phyloP scores from a whole-genome alignment of 2,797 vertebrate species.

The Anguilla pacifica region DNA sequence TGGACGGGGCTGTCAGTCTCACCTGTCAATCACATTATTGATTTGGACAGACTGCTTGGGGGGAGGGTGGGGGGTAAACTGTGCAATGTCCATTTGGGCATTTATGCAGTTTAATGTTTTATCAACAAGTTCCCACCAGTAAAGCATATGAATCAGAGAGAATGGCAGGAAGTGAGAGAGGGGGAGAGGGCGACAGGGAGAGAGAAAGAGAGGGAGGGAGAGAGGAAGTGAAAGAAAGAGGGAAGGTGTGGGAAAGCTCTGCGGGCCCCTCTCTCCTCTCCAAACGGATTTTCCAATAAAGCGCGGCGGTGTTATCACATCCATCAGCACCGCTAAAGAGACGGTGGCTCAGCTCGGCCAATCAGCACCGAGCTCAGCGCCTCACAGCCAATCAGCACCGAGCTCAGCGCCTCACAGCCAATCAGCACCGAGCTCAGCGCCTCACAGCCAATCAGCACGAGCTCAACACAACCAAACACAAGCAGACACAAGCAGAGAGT shows the following conservation, averaged over 20 bases:
- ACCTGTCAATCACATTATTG: neutral
- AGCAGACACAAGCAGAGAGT: too few species aligned
- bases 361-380: neutral
- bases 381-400: constrained; percentile 2
- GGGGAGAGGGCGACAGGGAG: constrained; percentile 36
- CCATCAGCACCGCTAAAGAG: constrained; percentile 18
- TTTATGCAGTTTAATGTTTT: too few species aligned
- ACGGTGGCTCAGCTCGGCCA: neutral
- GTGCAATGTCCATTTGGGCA: too few species aligned
- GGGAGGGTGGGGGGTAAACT: neutral
- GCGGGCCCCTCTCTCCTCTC: neutral
- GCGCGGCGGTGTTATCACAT: constrained; percentile 9
- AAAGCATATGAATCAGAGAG: neutral
- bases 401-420: neutral
- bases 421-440: too few species aligned
- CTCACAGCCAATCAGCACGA: too few species aligned
- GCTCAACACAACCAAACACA: too few species aligned
- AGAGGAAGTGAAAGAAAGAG: neutral
- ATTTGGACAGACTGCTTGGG: neutral
- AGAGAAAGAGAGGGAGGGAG: constrained; percentile 3
- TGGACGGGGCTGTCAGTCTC: neutral
- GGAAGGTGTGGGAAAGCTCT: neutral
- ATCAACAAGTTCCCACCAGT: too few species aligned
- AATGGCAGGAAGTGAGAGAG: neutral
- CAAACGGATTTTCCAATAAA: constrained; percentile 21